These are phyloP conservation scores for Chaenocephalus aceratus DNA, from an alignment of 2,113 vertebrate genomes.

Conservation along the genomic window DNA sequence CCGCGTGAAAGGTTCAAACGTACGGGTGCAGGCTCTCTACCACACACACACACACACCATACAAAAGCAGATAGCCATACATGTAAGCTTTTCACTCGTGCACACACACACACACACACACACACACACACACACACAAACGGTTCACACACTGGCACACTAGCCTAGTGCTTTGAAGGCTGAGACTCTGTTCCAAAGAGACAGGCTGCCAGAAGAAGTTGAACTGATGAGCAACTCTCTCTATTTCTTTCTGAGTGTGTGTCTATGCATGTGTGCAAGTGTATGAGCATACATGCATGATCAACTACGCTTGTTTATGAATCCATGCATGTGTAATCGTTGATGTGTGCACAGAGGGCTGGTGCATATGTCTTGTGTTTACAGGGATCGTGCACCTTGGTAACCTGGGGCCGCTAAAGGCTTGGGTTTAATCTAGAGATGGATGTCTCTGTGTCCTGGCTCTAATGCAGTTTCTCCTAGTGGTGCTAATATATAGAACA, in stretches of 20 bases:
- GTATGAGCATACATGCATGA: slow-evolving; percentile 5
- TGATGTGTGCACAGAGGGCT: slow-evolving; percentile 6
- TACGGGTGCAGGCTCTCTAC: slow-evolving; percentile 22
- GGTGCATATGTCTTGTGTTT: slow-evolving; percentile 28
- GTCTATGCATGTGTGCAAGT: slow-evolving; percentile 25
- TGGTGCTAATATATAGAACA: slow-evolving; percentile 17
- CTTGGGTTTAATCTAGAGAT: slow-evolving; percentile 14
- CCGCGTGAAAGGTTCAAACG: slow-evolving; percentile 64
- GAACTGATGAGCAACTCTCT: slow-evolving; percentile 58
- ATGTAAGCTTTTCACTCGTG: no score
- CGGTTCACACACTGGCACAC: slow-evolving; percentile 26
- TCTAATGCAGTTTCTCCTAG: slow-evolving; percentile 16
- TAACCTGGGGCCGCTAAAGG: slow-evolving; percentile 1
- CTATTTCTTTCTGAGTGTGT: slow-evolving; percentile 20
- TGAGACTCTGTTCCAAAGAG: slow-evolving; percentile 56
- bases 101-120: background rate
- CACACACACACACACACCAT: no score
- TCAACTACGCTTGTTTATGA: slow-evolving; percentile 3
- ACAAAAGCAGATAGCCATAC: no score
- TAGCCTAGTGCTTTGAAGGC: slow-evolving; percentile 63
- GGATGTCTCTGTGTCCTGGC: slow-evolving; percentile 4
- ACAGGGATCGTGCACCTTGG: background rate
- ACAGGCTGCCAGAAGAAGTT: slow-evolving; percentile 66
- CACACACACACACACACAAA: slow-evolving; percentile 5
- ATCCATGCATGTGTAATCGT: slow-evolving; percentile 28